A percentile compares a stretch with the other conserved stretches of the same genome.
Evolutionary conservation across 2,888 invertebrate species (phyloP).

Genomic region (Ctenicera cuprea): DNA sequence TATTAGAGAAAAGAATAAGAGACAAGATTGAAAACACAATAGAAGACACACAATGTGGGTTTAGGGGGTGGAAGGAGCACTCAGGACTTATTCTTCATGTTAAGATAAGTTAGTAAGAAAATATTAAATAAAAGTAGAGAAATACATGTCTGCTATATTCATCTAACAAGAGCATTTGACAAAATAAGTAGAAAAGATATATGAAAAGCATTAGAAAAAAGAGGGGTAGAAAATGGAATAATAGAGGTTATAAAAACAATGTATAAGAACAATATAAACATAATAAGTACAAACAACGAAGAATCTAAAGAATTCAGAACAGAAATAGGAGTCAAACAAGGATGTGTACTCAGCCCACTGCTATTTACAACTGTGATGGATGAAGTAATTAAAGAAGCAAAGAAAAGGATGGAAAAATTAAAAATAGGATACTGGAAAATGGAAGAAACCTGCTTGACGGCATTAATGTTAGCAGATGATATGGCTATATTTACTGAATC

Average conservation of each 20-base stretch:
- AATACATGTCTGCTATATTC: constrained; percentile 12
- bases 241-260: constrained; percentile 5
- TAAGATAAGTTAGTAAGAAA: constrained; percentile 5
- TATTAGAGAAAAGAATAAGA: constrained; percentile 6
- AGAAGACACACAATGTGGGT: too few relatives aligned
- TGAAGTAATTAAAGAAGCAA: too few relatives aligned
- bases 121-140: not conserved
- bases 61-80: constrained; percentile 10
- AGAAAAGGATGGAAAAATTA: not conserved
- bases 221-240: not conserved
- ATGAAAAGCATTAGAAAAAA: constrained; percentile 1
- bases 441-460: not conserved
- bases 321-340: constrained; percentile 19
- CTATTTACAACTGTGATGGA: not conserved
- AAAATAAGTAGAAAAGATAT: constrained; percentile 2
- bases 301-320: constrained; percentile 1
- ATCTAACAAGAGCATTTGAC: not conserved
- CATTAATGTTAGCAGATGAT: not conserved
- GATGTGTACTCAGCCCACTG: not conserved
- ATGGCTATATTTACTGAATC: not conserved
- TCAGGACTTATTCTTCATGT: not conserved
- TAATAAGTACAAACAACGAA: constrained; percentile 15
- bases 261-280: constrained; percentile 2
- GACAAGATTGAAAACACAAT: not conserved
- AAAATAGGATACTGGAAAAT: not conserved